phyloP scores from a whole-genome alignment of 2,888 invertebrate species.

The Eupithecia subumbrata region DNA sequence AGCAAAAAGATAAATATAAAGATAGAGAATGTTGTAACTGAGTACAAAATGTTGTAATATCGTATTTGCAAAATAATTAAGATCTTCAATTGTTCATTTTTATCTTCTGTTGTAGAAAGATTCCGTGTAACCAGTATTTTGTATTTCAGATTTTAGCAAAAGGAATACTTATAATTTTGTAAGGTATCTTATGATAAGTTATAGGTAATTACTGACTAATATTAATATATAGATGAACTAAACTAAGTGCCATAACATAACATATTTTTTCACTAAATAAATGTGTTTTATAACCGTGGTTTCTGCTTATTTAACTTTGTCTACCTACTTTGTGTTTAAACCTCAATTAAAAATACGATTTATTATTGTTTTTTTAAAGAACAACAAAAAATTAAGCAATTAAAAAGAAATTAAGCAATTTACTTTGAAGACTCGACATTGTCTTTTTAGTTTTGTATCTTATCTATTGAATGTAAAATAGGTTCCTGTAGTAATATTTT shows the following conservation, averaged over 20 bases:
- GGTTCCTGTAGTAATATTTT: background rate
- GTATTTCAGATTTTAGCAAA: conserved; percentile 54
- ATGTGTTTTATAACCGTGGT: conserved; percentile 44
- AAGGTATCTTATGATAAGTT: conserved; percentile 49
- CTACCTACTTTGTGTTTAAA: background rate
- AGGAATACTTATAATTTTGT: conserved; percentile 46
- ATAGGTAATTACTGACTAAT: conserved; percentile 43
- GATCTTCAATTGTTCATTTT: background rate
- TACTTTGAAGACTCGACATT: background rate
- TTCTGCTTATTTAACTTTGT: background rate
- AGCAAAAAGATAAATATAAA: background rate
- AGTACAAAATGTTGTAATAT: background rate
- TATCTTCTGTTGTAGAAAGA: conserved; percentile 33
- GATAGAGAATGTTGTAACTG: background rate
- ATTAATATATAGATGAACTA: conserved; percentile 49
- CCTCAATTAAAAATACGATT: background rate
- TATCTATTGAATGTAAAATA: background rate
- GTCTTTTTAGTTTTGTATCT: background rate
- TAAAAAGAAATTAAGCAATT: background rate
- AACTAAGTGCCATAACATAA: conserved; percentile 79
- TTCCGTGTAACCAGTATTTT: conserved; percentile 67
- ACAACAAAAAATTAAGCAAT: background rate
- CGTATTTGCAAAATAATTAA: background rate
- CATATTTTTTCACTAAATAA: conserved; percentile 65
- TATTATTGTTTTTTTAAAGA: background rate